phyloP scores from a whole-genome alignment of 1,140 invertebrate genomes.

The Coelopa frigida region DNA sequence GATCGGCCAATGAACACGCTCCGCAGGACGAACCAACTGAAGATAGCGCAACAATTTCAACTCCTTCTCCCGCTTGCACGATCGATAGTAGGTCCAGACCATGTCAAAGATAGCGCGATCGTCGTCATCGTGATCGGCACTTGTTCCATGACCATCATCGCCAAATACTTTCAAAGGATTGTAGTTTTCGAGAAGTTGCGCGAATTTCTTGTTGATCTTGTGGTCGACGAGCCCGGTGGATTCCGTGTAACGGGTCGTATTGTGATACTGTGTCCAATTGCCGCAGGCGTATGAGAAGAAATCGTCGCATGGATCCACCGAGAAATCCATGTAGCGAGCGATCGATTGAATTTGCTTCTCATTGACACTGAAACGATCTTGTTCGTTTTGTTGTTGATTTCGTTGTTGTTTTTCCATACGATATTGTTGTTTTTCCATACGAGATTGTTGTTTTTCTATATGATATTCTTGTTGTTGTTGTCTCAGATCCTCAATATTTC shows the following conservation, averaged over 20 bases:
- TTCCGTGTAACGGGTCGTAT: slow-evolving; percentile 25
- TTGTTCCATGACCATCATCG: no score
- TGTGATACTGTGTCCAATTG: slow-evolving; percentile 30
- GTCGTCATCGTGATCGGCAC: no score
- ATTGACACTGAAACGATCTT: no score
- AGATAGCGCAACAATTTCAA: slow-evolving; percentile 40
- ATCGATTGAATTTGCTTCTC: slow-evolving; percentile 26
- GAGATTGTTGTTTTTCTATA: no score
- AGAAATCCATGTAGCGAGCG: slow-evolving; percentile 35
- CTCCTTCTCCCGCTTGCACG: slow-evolving; percentile 36
- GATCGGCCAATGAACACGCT: slow-evolving; percentile 25
- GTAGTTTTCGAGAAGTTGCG: no score
- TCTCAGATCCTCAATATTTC: no score
- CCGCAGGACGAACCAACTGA: slow-evolving; percentile 22
- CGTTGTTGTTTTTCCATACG: no score
- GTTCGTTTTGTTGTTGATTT: no score
- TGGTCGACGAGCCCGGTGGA: slow-evolving; percentile 27
- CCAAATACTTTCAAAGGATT: no score
- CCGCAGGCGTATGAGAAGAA: slow-evolving; percentile 42
- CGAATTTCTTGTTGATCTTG: slow-evolving; percentile 27
- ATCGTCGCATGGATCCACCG: slow-evolving; percentile 32
- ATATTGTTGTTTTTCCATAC: no score
- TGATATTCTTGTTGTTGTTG: no score
- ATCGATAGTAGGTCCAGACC: slow-evolving; percentile 29
- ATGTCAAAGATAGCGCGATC: slow-evolving; percentile 20